phyloP scores from a whole-genome alignment of 2,888 invertebrate species.

The Trimorus sp. region DNA sequence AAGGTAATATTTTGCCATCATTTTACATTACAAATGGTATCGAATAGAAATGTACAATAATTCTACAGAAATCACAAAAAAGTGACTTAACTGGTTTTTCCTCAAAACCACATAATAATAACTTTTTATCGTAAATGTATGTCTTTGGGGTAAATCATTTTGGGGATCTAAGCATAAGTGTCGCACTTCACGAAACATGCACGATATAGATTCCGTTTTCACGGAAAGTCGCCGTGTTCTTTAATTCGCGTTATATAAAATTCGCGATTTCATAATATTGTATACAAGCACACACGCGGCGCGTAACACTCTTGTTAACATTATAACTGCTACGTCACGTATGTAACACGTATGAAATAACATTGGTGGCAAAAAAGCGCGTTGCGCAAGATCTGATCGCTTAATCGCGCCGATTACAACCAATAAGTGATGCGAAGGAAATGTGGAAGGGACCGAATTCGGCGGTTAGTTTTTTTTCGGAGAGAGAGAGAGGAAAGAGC shows the following conservation, averaged over 20 bases:
- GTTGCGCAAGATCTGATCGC: slow-evolving; percentile 44
- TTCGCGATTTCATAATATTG: slow-evolving; percentile 54
- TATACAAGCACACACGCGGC: slow-evolving; percentile 18
- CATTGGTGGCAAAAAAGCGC: slow-evolving; percentile 40
- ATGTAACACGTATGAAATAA: slow-evolving; percentile 61
- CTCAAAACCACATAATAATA: too few species aligned
- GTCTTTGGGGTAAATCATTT: too few species aligned
- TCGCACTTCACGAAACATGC: too few species aligned
- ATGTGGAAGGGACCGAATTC: background rate
- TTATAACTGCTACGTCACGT: slow-evolving; percentile 57
- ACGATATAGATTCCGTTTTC: slow-evolving; percentile 43
- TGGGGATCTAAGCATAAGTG: too few species aligned
- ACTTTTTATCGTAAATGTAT: too few species aligned
- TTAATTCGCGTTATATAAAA: slow-evolving; percentile 57
- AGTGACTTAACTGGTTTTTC: too few species aligned
- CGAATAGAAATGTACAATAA: too few species aligned
- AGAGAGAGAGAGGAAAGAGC: too few species aligned
- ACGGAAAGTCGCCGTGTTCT: slow-evolving; percentile 22
- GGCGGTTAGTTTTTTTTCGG: too few species aligned
- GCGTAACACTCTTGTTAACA: slow-evolving; percentile 51
- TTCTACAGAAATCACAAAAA: too few species aligned
- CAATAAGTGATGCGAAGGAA: slow-evolving; percentile 15
- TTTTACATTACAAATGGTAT: too few species aligned
- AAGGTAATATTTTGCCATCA: too few species aligned
- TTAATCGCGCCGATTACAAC: background rate